A percentile compares a stretch with the other conserved stretches of the same genome.
Evolutionary conservation across 2,888 invertebrate species (phyloP).

Genomic region (Hymenopus coronatus): DNA sequence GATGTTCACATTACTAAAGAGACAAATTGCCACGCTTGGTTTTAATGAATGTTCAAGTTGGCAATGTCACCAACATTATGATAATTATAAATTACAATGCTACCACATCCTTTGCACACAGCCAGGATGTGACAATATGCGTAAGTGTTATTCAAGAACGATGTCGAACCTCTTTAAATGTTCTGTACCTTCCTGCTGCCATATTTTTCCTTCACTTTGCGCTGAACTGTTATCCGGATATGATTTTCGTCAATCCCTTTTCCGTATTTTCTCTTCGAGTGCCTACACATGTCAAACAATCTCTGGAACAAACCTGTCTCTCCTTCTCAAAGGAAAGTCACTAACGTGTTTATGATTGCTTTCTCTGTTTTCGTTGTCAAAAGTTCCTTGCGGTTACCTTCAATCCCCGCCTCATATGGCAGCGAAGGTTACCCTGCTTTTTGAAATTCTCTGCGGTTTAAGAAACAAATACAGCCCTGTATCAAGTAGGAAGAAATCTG

Average conservation of each 20-base stretch:
- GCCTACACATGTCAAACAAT: background rate
- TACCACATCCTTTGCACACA: no score
- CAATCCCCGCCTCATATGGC: background rate
- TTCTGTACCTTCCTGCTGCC: background rate
- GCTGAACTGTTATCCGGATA: background rate
- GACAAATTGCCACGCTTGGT: no score
- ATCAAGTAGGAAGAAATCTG: background rate
- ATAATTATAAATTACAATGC: no score
- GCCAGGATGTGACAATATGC: no score
- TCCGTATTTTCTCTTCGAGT: background rate
- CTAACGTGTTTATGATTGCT: background rate
- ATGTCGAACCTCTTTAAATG: background rate
- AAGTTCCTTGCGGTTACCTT: background rate
- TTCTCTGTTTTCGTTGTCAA: background rate
- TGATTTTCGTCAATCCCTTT: background rate
- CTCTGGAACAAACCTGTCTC: background rate
- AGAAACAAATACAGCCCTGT: background rate
- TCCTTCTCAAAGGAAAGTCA: background rate
- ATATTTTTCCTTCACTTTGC: background rate
- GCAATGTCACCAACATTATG: no score
- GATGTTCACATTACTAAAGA: no score
- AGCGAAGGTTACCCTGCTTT: background rate
- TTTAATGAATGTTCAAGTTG: no score
- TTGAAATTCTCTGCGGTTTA: background rate
- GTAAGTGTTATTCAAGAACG: no score